Evolutionary conservation across 2,113 vertebrate genomes (phyloP), one percentile per base, ranked within the genome.

Genomic region (Engystomops pustulosus): DNA sequence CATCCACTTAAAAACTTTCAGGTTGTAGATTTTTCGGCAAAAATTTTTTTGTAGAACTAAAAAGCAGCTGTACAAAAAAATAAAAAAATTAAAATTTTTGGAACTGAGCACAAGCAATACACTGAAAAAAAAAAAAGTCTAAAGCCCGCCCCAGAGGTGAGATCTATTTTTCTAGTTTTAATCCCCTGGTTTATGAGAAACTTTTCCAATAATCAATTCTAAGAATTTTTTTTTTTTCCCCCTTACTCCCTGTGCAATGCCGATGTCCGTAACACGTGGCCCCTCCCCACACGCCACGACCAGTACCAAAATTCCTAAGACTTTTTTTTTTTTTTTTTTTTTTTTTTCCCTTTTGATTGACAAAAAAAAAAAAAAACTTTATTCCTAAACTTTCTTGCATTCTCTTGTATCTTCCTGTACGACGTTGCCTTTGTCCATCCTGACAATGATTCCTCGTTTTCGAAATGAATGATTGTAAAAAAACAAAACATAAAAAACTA

Each of bases 11-110:
- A 3, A 47, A n/a, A n/a, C n/a, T n/a, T n/a, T n/a, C n/a, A n/a
- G n/a, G n/a, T n/a, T n/a, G n/a, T n/a, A 41, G 38, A 41, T 41
- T 49, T 18, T 17, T 49, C 47, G 55, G 47, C 72, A 11, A 6
- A 79, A 79, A 45, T 67, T 44, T 62, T 10, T 27, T 67, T 62
- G 14, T 55, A 55, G 8, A 38, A 87, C 85, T 91, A 92, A 91
- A 85, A 84, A 91, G 93, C 93, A 90, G 88, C 88, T 90, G 87
- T 86, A 87, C 88, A 91, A 91, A 55, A 34, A 77, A 53, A 38
- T 14, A 53, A 76, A 25, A 3, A 44, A 45, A 75, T 38, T 11
- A 75, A 86, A 84, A 76, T 83, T 87, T 88, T 70, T 86, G 87
- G 51, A 78, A 78, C 87, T 51, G 89, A 79, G 83, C 68, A 85